Conservation (phyloP, 30 jellyfish, hydroid and myxozoan species). For the Sanderia malayensis region DNA sequence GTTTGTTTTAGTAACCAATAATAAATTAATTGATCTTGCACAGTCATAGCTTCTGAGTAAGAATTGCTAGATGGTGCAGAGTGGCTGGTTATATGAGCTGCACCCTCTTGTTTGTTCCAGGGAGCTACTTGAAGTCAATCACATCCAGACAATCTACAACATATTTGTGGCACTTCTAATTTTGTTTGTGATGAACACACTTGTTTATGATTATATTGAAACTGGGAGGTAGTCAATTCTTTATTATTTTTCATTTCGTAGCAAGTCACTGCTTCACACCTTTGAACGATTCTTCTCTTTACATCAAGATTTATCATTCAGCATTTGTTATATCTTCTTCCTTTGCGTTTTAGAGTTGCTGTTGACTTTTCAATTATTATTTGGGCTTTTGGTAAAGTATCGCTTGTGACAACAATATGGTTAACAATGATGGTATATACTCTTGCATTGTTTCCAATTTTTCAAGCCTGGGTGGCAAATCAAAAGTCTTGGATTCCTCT, state of each 20-base stretch:
- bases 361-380: constrained; percentile 60
- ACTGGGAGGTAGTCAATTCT: constrained; percentile 95
- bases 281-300: too few relatives aligned
- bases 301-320: too few relatives aligned
- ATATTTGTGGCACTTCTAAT: constrained; percentile 80
- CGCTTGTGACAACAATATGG: constrained; percentile 64
- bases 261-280: too few relatives aligned
- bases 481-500: constrained; percentile 65
- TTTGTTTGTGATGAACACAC: constrained; percentile 64
- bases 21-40: not conserved
- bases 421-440: constrained; percentile 66
- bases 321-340: not conserved
- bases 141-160: constrained; percentile 80
- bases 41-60: too few relatives aligned
- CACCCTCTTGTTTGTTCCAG: constrained; percentile 21
- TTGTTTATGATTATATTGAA: constrained; percentile 68
- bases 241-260: too few relatives aligned
- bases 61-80: not conserved
- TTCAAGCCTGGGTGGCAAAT: constrained; percentile 53
- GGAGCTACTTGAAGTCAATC: constrained; percentile 71
- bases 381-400: constrained; percentile 80
- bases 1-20: not conserved
- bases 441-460: constrained; percentile 53
- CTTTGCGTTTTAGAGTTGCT: constrained; percentile 38
- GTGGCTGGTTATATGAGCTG: not conserved